phyloP scores from a whole-genome alignment of 1,140 invertebrate genomes.

The Drosophila lowei region DNA sequence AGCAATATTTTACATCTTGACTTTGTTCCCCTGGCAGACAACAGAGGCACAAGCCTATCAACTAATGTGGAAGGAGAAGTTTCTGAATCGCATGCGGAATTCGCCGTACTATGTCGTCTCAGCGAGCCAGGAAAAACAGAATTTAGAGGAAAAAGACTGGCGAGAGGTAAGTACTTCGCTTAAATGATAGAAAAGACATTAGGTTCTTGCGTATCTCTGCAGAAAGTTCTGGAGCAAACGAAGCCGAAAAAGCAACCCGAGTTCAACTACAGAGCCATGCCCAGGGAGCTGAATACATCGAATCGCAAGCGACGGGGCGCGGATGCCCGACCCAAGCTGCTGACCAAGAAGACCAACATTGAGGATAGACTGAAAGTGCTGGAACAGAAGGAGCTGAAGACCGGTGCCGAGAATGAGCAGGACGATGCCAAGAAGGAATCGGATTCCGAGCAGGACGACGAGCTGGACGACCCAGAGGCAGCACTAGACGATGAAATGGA shows the following conservation, averaged over 20 bases:
- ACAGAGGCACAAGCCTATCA: constrained; percentile 73
- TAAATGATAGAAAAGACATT: no score
- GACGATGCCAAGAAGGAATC: constrained; percentile 84
- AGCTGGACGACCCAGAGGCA: constrained; percentile 67
- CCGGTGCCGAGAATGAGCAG: constrained; percentile 84
- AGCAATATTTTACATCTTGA: not conserved
- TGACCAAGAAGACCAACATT: constrained; percentile 65
- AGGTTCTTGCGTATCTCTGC: constrained; percentile 43
- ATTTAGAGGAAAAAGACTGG: constrained; percentile 63
- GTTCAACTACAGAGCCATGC: constrained; percentile 85
- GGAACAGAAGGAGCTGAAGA: constrained; percentile 85
- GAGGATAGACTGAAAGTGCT: constrained; percentile 83
- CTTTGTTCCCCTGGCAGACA: constrained; percentile 37
- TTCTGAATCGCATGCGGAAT: constrained; percentile 83
- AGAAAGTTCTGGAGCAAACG: constrained; percentile 87
- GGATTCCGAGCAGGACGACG: constrained; percentile 83
- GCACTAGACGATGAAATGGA: constrained; percentile 88
- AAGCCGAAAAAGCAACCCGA: constrained; percentile 82
- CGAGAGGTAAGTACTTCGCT: constrained; percentile 37
- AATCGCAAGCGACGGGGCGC: constrained; percentile 54
- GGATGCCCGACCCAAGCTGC: constrained; percentile 33
- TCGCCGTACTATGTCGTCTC: constrained; percentile 86
- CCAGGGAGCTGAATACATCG: constrained; percentile 84
- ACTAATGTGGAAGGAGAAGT: constrained; percentile 77
- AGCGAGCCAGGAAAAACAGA: constrained; percentile 85